Evolutionary conservation across 2,113 vertebrate genomes (phyloP).

Genomic region (Entelurus aequoreus): DNA sequence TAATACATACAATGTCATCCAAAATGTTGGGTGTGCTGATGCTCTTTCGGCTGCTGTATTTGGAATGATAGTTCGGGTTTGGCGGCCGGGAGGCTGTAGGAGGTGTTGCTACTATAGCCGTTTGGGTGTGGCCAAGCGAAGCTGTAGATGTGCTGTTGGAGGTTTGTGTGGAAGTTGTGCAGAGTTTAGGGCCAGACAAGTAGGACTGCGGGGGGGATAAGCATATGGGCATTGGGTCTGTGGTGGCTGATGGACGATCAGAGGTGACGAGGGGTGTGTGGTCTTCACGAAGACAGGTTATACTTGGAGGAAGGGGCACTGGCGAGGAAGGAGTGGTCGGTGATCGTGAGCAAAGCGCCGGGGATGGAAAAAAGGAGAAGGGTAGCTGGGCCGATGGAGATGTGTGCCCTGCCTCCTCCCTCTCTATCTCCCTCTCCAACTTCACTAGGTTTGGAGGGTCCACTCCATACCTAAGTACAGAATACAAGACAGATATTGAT

Average conservation of each 20-base stretch:
- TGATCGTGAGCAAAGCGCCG: constrained; percentile 41
- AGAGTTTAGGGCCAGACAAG: constrained; percentile 34
- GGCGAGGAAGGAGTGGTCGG: constrained; percentile 29
- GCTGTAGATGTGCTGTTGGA: constrained; percentile 27
- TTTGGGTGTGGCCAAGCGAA: not conserved
- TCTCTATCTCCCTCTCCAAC: constrained; percentile 91
- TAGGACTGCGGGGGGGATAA: constrained; percentile 33
- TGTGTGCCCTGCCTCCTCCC: constrained; percentile 80
- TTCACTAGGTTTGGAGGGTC: constrained; percentile 93
- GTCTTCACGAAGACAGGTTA: constrained; percentile 38
- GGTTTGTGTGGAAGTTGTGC: constrained; percentile 56
- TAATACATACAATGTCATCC: constrained; percentile 82
- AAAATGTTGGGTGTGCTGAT: constrained; percentile 77
- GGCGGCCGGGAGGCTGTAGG: constrained; percentile 34
- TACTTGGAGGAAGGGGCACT: constrained; percentile 33
- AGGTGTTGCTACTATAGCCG: constrained; percentile 13
- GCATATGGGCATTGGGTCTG: constrained; percentile 32
- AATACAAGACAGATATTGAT: not conserved
- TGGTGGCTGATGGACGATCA: constrained; percentile 56
- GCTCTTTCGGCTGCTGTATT: constrained; percentile 78
- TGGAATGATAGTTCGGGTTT: constrained; percentile 50
- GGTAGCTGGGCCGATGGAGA: constrained; percentile 72
- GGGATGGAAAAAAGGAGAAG: constrained; percentile 42
- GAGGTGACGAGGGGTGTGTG: constrained; percentile 27
- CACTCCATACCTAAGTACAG: constrained; percentile 81